These are phyloP conservation scores for Boleophthalmus pectinirostris DNA, from an alignment of 2,113 vertebrate species.

Conservation along the genomic window DNA sequence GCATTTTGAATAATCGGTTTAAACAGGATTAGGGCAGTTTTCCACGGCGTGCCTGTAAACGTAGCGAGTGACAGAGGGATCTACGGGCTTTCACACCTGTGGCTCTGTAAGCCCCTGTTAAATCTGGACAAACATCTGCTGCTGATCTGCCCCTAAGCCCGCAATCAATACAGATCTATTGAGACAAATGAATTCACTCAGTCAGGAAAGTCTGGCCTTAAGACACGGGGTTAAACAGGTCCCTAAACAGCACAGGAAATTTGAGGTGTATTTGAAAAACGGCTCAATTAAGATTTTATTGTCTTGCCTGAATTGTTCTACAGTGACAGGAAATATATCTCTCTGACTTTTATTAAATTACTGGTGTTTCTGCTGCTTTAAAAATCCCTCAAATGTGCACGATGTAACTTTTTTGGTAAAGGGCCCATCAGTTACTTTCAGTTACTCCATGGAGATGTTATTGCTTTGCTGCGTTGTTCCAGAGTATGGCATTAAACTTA, in stretches of 20 bases:
- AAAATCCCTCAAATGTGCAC: too few species aligned
- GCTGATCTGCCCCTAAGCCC: slow-evolving; percentile 20
- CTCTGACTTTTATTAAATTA: not conserved
- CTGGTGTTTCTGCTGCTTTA: not conserved
- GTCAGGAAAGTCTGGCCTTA: not conserved
- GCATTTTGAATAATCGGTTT: too few species aligned
- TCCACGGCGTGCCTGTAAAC: slow-evolving; percentile 37
- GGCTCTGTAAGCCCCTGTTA: slow-evolving; percentile 42
- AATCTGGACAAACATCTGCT: slow-evolving; percentile 30
- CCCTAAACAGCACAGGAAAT: not conserved
- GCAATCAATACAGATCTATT: slow-evolving; percentile 5
- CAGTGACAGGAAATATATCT: not conserved
- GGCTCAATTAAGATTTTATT: not conserved
- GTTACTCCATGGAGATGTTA: too few species aligned
- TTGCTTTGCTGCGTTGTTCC: too few species aligned
- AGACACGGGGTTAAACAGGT: not conserved
- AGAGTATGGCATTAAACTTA: too few species aligned
- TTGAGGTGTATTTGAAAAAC: not conserved
- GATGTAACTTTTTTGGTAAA: too few species aligned
- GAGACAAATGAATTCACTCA: not conserved
- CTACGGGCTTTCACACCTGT: slow-evolving; percentile 53
- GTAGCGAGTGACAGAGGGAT: slow-evolving; percentile 42
- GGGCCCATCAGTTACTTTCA: too few species aligned
- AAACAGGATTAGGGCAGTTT: not conserved
- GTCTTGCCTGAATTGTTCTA: not conserved